phyloP scores from a whole-genome alignment of 2,888 invertebrate genomes.

The Kryphioiulus occultus region DNA sequence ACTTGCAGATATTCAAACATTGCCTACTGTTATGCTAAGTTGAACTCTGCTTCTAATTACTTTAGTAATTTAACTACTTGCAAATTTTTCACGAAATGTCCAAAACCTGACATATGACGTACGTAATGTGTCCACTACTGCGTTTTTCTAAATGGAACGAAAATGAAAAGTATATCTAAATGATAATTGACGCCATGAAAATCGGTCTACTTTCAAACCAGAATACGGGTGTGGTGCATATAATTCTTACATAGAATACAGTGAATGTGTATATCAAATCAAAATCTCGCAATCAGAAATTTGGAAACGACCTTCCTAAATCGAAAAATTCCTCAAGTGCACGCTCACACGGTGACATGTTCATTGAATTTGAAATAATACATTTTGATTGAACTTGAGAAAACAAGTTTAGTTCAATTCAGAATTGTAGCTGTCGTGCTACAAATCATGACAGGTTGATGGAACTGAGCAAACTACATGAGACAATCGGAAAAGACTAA shows the following conservation, averaged over 20 bases:
- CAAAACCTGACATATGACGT: not conserved
- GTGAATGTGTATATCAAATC: not conserved
- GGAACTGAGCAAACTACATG: no score
- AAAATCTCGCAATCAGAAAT: not conserved
- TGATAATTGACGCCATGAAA: constrained; percentile 35
- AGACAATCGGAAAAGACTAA: not conserved
- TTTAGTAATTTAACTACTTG: not conserved
- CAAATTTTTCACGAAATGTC: not conserved
- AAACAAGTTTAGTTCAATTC: not conserved
- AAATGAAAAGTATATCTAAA: constrained; percentile 36
- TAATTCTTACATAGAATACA: not conserved
- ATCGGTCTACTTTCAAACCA: constrained; percentile 32
- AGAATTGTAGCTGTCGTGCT: not conserved
- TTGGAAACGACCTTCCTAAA: constrained; percentile 9
- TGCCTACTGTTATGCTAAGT: no score
- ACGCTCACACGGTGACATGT: not conserved
- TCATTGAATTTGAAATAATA: not conserved
- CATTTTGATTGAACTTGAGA: constrained; percentile 1
- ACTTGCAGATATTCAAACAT: no score
- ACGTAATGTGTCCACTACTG: not conserved
- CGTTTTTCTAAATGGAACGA: constrained; percentile 30
- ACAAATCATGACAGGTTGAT: not conserved
- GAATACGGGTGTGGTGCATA: not conserved
- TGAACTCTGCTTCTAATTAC: no score
- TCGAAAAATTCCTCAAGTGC: not conserved